Conservation (phyloP, 30 jellyfish, hydroid and myxozoan species). For the Aurelia sp. region DNA sequence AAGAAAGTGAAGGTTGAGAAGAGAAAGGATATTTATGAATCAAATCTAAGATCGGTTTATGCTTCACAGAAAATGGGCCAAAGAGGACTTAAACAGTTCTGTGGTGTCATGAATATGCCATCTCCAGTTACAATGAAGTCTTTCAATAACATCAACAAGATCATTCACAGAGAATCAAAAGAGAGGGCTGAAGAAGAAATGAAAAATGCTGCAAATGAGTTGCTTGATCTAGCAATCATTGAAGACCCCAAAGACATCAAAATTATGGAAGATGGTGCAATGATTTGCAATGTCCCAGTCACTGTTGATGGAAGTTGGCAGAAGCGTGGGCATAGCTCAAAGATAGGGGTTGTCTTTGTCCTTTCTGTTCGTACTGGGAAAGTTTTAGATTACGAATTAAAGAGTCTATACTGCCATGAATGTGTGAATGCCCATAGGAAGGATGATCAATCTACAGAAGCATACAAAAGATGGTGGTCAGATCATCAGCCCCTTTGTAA, state of each 20-base stretch:
- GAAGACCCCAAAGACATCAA: conserved; percentile 13
- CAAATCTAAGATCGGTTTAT: neutral
- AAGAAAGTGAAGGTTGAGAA: no score
- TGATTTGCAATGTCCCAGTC: conserved; percentile 10
- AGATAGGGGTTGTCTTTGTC: conserved; percentile 55
- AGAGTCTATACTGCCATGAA: conserved; percentile 15
- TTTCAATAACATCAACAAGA: neutral
- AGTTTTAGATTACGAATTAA: conserved; percentile 38
- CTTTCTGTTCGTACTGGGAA: conserved; percentile 47
- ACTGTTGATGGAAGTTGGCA: conserved; percentile 71
- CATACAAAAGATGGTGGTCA: conserved; percentile 3
- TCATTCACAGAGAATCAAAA: neutral
- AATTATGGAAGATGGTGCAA: conserved; percentile 10
- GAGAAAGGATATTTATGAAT: no score
- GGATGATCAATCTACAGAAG: conserved; percentile 19
- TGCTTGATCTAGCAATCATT: neutral
- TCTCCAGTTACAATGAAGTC: neutral
- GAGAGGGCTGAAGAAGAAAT: neutral
- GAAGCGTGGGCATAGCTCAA: conserved; percentile 45
- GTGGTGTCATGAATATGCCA: conserved; percentile 1
- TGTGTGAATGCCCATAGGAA: conserved; percentile 15
- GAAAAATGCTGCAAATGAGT: neutral
- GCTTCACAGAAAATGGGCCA: neutral
- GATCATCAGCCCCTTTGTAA: conserved; percentile 1
- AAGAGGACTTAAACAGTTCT: neutral